Base-by-base conservation (phyloP, 2,888 invertebrate species). In the Athalia circularis region DNA sequence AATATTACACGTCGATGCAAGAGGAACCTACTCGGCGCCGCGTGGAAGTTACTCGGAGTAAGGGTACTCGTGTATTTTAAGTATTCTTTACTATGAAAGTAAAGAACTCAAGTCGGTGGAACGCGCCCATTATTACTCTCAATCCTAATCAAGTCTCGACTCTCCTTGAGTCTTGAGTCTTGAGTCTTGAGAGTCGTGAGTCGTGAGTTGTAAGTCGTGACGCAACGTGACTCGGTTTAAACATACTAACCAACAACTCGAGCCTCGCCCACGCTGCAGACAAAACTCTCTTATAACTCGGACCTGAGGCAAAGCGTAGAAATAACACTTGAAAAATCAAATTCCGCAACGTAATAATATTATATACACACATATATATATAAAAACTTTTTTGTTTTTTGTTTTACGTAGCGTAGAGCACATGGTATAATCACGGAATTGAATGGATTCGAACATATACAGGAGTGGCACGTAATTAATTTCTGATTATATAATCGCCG, bases 221-320 rank as follows among this genome's bases (percentile, higher is more conserved):
- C 72, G 72, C 59, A 72, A 72, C 59, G 59, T 9, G 11, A 72
- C 45, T 57, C 72, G 72, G 43, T 72, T 7, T 43, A 43, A 43
- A 15, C 29, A 68, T 43, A 54, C 13, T 43, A 8, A 64, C 43
- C 43, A 54, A 52, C 29, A 13, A 68, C 43, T 68, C 72, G 72
- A 72, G 72, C 72, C 59, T 72, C 72, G 72, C 72, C 72, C 72
- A 72, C 72, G 72, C 59, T 15, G n/a, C 13, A 13, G n/a, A 72
- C 57, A 29, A 29, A 29, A 29, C 29, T 29, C 29, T 29, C 29
- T 29, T 29, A 29, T 15, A n/a, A 59, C 57, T 72, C 13, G 5
- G 9, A 54, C 45, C 13, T 15, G 13, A 47, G 13, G 8, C 47
- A 47, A 72, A 59, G 59, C 59, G 29, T 57, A 57, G 70, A 43